Conservation (phyloP, 2,888 invertebrate genomes). For the Beris morrisii region DNA sequence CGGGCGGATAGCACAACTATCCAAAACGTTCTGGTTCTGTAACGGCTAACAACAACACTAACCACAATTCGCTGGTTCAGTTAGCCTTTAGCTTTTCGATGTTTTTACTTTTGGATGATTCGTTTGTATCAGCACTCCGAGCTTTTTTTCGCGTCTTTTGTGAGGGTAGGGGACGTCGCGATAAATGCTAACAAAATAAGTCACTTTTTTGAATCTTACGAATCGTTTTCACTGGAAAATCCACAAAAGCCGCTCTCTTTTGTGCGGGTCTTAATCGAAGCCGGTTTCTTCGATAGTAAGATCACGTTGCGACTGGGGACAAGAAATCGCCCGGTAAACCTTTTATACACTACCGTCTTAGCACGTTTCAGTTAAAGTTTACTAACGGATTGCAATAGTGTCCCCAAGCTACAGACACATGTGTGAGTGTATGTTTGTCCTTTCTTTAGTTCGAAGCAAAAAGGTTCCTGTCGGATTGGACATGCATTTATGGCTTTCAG, state of each 20-base stretch:
- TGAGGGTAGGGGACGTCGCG: conserved; percentile 7
- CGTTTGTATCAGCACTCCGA: background rate
- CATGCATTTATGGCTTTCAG: no score
- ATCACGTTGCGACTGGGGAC: conserved; percentile 40
- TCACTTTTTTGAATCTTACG: no score
- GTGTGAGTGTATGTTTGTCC: no score
- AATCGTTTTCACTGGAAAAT: no score
- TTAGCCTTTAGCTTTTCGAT: conserved; percentile 28
- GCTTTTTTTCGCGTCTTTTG: conserved; percentile 20
- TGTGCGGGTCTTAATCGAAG: background rate
- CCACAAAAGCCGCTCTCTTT: no score
- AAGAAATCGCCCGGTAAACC: conserved; percentile 32
- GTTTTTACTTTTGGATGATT: conserved; percentile 12
- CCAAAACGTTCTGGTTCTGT: conserved; percentile 21
- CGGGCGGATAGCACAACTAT: background rate
- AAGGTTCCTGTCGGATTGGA: no score
- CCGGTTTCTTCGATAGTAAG: conserved; percentile 34
- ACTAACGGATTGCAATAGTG: no score
- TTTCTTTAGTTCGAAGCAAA: no score
- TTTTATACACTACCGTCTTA: conserved; percentile 35
- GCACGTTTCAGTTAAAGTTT: no score
- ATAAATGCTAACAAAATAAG: no score
- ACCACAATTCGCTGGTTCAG: conserved; percentile 6
- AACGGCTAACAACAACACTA: conserved; percentile 17
- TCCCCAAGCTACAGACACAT: no score